These are phyloP conservation scores for Dryocosmus kuriphilus DNA, from an alignment of 2,888 invertebrate species.

Conservation along the genomic window DNA sequence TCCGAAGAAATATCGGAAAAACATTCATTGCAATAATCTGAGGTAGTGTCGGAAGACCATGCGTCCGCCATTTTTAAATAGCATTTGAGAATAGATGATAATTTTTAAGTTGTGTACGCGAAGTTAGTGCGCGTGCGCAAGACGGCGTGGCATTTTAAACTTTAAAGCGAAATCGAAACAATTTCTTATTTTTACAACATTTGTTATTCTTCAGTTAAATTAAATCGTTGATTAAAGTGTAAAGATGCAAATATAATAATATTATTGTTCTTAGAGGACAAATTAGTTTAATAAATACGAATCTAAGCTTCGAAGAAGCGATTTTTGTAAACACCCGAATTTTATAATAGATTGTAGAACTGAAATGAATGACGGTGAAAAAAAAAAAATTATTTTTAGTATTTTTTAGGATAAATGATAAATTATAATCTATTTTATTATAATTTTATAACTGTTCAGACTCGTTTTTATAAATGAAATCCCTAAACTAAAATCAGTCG, in stretches of 20 bases:
- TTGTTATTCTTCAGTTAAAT: no score
- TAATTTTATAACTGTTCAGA: no score
- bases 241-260: background rate
- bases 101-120: background rate
- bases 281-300: background rate
- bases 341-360: no score
- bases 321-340: no score
- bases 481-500: no score
- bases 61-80: conserved; percentile 78
- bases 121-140: background rate
- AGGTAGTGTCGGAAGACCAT: conserved; percentile 77
- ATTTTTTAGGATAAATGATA: no score
- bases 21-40: conserved; percentile 74
- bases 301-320: background rate
- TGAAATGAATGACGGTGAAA: no score
- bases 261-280: background rate
- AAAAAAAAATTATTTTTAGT: no score
- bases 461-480: no score
- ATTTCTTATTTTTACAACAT: background rate
- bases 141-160: background rate
- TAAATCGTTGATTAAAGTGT: background rate
- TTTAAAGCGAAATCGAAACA: background rate
- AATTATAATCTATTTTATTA: no score
- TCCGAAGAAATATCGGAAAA: conserved; percentile 75
- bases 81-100: conserved; percentile 60